Conservation (phyloP, 2,797 vertebrate genomes). For the Sandelia bainsii region DNA sequence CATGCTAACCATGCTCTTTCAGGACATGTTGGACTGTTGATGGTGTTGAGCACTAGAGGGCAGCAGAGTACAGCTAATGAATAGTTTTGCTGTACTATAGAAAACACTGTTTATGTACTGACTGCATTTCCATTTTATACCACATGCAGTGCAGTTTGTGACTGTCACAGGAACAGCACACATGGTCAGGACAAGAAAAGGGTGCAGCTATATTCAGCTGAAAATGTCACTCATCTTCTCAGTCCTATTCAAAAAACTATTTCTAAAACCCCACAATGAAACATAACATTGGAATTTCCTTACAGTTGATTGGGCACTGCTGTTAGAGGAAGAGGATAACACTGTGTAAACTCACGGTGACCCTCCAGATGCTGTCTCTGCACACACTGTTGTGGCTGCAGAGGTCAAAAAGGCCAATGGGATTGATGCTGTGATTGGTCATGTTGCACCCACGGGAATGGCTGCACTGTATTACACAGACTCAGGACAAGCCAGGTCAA, state of each 20-base stretch:
- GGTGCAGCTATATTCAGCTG: background rate
- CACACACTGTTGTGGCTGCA: slow-evolving; percentile 46
- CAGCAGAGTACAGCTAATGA: slow-evolving; percentile 65
- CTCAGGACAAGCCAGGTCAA: slow-evolving; percentile 15
- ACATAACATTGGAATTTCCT: slow-evolving; percentile 5
- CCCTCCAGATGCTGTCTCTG: slow-evolving; percentile 39
- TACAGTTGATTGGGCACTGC: no score
- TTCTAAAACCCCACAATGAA: background rate
- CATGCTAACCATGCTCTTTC: background rate
- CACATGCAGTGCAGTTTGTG: no score
- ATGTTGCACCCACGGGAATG: slow-evolving; percentile 61
- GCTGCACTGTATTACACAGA: slow-evolving; percentile 14
- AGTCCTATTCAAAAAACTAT: background rate
- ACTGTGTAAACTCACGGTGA: slow-evolving; percentile 47
- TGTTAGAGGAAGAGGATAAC: background rate
- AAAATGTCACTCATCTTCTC: no score
- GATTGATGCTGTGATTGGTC: slow-evolving; percentile 61
- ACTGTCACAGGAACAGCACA: background rate
- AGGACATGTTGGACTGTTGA: background rate
- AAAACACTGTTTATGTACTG: background rate
- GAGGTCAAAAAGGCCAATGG: slow-evolving; percentile 71
- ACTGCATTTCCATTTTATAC: background rate
- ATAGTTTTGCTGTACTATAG: background rate
- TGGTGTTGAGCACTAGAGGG: slow-evolving; percentile 72
- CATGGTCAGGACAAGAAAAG: background rate